A percentile compares a stretch with the other conserved stretches of the same genome.
Conservation (phyloP, 2,888 invertebrate genomes). For the Lasioglossum calceatum region DNA sequence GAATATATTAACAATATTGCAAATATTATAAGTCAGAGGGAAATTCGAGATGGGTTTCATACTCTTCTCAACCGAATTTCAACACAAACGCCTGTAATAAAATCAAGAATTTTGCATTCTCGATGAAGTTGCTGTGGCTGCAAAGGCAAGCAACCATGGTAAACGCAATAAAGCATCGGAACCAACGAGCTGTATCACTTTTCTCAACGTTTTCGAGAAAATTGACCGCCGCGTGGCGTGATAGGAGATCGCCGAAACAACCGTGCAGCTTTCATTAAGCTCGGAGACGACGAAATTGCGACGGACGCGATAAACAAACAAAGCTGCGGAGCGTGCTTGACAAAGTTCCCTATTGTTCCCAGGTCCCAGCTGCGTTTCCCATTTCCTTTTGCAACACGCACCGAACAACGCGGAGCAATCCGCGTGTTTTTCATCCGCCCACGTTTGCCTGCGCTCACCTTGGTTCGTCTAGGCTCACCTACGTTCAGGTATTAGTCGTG, state of each 20-base stretch:
- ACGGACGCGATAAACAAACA: not conserved
- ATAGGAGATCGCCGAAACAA: not conserved
- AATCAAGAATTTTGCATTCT: not conserved
- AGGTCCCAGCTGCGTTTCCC: not conserved
- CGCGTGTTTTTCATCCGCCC: not conserved
- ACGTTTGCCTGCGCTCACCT: not conserved
- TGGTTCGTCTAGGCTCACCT: not conserved
- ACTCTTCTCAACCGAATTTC: too few relatives aligned
- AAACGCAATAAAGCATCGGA: not conserved
- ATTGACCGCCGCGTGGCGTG: not conserved
- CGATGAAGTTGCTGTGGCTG: too few relatives aligned
- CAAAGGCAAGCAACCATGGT: too few relatives aligned
- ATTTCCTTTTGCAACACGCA: not conserved
- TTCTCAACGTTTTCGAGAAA: not conserved
- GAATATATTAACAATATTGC: too few relatives aligned
- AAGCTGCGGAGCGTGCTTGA: not conserved
- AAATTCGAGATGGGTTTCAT: too few relatives aligned
- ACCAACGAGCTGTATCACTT: not conserved
- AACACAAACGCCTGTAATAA: too few relatives aligned
- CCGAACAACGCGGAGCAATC: not conserved
- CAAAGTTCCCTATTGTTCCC: not conserved
- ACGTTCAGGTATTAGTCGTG: not conserved
- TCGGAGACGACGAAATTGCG: not conserved
- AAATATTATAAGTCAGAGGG: too few relatives aligned
- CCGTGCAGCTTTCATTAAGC: not conserved